phyloP scores from a whole-genome alignment of 2,113 vertebrate species.

The Coracopsis vasa region DNA sequence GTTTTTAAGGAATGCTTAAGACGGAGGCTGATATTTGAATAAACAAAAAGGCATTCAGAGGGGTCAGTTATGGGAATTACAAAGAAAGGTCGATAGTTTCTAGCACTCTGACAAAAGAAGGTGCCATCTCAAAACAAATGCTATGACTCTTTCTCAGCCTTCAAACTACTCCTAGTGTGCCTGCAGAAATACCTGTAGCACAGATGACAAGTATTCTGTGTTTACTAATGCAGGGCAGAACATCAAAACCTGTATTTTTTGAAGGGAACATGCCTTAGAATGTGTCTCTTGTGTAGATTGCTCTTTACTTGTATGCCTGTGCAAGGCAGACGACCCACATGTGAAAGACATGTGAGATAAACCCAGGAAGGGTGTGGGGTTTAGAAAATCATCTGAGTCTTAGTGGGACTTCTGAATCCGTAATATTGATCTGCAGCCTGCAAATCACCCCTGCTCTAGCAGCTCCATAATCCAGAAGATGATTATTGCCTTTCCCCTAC shows the following conservation, averaged over 20 bases:
- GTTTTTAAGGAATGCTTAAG: not conserved
- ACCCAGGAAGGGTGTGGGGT: not conserved
- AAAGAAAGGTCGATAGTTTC: not conserved
- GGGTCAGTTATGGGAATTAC: not conserved
- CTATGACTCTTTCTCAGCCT: rapidly evolving
- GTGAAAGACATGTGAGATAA: not conserved
- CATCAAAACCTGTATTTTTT: not conserved
- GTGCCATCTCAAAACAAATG: not conserved
- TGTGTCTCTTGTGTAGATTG: rapidly evolving
- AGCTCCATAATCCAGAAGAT: not conserved
- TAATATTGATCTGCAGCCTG: not conserved
- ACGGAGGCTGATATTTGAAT: not conserved
- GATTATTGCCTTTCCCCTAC: not conserved
- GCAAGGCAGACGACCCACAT: not conserved
- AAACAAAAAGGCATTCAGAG: not conserved
- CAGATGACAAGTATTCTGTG: not conserved
- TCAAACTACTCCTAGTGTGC: not conserved
- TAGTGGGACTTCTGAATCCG: not conserved
- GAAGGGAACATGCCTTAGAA: not conserved
- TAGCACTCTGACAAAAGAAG: not conserved
- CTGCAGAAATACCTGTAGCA: not conserved
- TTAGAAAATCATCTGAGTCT: not conserved
- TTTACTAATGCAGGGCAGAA: not conserved
- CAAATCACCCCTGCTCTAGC: rapidly evolving
- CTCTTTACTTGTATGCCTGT: not conserved